Evolutionary conservation across 2,888 invertebrate genomes (phyloP), one percentile per base, ranked within the genome.

Genomic region (Hyppa rectilinea): DNA sequence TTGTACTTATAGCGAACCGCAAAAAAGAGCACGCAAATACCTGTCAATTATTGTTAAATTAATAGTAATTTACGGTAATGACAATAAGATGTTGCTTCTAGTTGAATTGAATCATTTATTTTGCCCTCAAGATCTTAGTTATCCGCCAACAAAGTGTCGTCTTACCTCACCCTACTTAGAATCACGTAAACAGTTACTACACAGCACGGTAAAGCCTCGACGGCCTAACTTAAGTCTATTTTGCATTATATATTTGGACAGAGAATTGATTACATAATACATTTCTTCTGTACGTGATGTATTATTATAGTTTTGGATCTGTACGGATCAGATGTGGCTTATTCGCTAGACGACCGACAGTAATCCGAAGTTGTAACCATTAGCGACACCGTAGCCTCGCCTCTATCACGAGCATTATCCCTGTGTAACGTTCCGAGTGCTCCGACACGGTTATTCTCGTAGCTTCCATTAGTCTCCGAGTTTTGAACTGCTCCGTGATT

Each of bases 361-460:
- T 17, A 31, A 47, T 49, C 34, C 1, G 26, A 34, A 34, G 23
- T 40, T n/a, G 38, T 45, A 2, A 40, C 26, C 34, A 59, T 65
- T 36, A 66, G 62, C 58, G n/a, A n/a, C 38, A 34, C 36, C 53
- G 49, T 58, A 56, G n/a, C 66, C 62, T 66, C 34, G 60, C 50
- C 61, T 45, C 29, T 4, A 9, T 56, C 70, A 50, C 56, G 49
- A 29, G 6, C 36, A 36, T 47, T 61, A 52, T 53, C 43, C 53
- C 23, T 26, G 4, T 49, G 62, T 58, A 40, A 45, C 38, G 40
- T n/a, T 26, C 17, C n/a, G n/a, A 29, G 40, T 34, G 40, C 17
- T 26, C 17, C n/a, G n/a, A 29, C 43, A 40, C 47, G 23, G 20
- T 36, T 29, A 12, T 43, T 23, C 14, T 43, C 47, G 38, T 17